A percentile compares a stretch with the other conserved stretches of the same genome.
These are phyloP conservation scores for Macrobrachium rosenbergii DNA, from an alignment of 1,140 invertebrate genomes.

Conservation along the genomic window DNA sequence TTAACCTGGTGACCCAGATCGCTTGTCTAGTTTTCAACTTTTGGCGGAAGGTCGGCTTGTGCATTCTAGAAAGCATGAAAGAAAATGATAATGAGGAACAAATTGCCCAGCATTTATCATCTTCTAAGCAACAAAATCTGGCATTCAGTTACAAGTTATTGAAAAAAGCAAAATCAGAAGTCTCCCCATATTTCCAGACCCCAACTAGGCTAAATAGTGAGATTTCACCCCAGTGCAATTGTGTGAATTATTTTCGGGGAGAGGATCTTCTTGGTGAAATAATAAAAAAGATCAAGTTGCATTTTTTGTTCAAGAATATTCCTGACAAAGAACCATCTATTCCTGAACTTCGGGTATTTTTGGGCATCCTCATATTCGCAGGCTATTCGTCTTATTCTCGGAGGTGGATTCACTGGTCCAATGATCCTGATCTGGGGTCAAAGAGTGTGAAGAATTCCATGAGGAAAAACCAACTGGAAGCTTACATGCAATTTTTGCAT, in stretches of 20 bases:
- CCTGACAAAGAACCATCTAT: neutral
- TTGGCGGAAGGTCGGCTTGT: too few relatives aligned
- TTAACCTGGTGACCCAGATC: too few relatives aligned
- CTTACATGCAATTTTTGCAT: too few relatives aligned
- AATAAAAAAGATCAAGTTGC: conserved; percentile 7
- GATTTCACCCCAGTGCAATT: conserved; percentile 8
- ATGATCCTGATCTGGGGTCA: conserved; percentile 12
- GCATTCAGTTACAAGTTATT: too few relatives aligned
- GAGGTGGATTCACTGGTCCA: too few relatives aligned
- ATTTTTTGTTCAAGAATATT: conserved; percentile 13
- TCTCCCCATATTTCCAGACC: neutral
- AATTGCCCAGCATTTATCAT: too few relatives aligned
- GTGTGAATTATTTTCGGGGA: conserved; percentile 7
- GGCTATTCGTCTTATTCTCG: too few relatives aligned
- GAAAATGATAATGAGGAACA: too few relatives aligned
- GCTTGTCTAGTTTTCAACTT: too few relatives aligned
- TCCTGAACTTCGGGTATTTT: conserved; percentile 10
- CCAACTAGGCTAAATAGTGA: neutral
- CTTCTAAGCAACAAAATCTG: too few relatives aligned
- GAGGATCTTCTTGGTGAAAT: conserved; percentile 26
- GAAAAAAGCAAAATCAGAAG: too few relatives aligned
- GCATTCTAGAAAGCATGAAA: too few relatives aligned
- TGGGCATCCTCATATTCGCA: conserved; percentile 13
- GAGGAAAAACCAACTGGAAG: neutral
- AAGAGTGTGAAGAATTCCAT: neutral